Percentiles rank a stretch among this genome's conserved stretches.
Conservation (phyloP, 2,888 invertebrate genomes). For the Celastrina argiolus region DNA sequence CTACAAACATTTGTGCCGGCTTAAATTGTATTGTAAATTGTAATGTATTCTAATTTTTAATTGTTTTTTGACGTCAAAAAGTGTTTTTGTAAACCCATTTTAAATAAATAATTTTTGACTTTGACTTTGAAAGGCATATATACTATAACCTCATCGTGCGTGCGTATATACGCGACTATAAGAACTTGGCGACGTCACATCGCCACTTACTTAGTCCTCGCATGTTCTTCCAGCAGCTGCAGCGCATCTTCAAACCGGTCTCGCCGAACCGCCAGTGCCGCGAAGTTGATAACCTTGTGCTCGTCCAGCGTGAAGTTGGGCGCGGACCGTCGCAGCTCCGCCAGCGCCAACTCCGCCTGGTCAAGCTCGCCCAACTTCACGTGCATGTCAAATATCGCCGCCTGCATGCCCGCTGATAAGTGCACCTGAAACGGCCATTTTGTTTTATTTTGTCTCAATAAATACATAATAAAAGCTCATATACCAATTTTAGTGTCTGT, state of each 20-base stretch:
- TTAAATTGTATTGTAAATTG: too few species aligned
- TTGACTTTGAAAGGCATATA: too few species aligned
- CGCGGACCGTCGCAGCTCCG: slow-evolving; percentile 69
- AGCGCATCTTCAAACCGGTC: slow-evolving; percentile 62
- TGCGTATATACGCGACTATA: neutral
- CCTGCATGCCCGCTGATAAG: slow-evolving; percentile 82
- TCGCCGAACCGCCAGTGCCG: slow-evolving; percentile 75
- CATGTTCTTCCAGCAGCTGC: slow-evolving; percentile 69
- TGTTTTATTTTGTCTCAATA: too few species aligned
- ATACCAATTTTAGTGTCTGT: too few species aligned
- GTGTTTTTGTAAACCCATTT: too few species aligned
- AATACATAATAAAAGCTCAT: too few species aligned
- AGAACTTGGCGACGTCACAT: neutral
- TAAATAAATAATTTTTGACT: too few species aligned
- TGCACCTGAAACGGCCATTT: slow-evolving; percentile 51
- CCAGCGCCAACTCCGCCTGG: slow-evolving; percentile 70
- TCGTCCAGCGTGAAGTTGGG: slow-evolving; percentile 80
- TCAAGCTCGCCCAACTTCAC: slow-evolving; percentile 75
- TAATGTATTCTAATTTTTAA: too few species aligned
- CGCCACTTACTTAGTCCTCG: slow-evolving; percentile 55
- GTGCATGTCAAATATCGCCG: slow-evolving; percentile 79
- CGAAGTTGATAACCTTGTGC: slow-evolving; percentile 81
- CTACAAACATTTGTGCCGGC: too few species aligned
- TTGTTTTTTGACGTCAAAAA: too few species aligned
- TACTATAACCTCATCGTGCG: too few species aligned